Evolutionary conservation across 2,113 vertebrate species (phyloP), one percentile per base, ranked within the genome.

Genomic region (Silurus glanis): DNA sequence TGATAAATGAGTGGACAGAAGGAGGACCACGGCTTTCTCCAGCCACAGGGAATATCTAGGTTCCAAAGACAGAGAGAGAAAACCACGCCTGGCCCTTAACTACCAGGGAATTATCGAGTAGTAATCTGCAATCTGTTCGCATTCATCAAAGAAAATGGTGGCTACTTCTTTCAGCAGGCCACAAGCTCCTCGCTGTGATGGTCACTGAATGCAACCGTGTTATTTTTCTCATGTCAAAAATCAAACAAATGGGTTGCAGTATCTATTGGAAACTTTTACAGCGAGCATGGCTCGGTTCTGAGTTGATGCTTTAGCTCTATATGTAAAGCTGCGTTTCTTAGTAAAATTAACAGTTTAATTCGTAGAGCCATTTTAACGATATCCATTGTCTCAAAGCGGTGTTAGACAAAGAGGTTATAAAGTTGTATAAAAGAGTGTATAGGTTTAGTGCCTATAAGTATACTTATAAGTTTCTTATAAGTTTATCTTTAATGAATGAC

Each of bases 81-180:
- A 2, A 89, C 90, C 92, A 91, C 92, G 76, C 92, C 94, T 92
- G 85, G 62, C 83, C 84, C 83, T 17, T 91, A 93, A 92, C 88
- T 84, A 93, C 56, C 51, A 21, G 87, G 86, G 90, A 92, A 93
- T 92, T 93, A 92, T 89, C 86, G 83, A 51, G 76, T 56, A 83
- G 92, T 89, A 92, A 93, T 92, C 45, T 49, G 37, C 49, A 23
- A n/a, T 25, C 37, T 16, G 53, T 67, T 66, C 59, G 79, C 91
- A 93, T 94, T 90, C 90, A 93, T 93, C 93, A 92, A 92, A 91
- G 87, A 74, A 74, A 75, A 53, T 14, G 75, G 58, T 74, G 79
- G 79, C 82, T 82, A 89, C 85, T 71, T 74, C 86, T 82, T 86
- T 88, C 82, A 25, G 85, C 66, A 79, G 80, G 85, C 84, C 89